Base-by-base conservation (phyloP, 1,140 invertebrate genomes). In the Sarcophaga peregrina region DNA sequence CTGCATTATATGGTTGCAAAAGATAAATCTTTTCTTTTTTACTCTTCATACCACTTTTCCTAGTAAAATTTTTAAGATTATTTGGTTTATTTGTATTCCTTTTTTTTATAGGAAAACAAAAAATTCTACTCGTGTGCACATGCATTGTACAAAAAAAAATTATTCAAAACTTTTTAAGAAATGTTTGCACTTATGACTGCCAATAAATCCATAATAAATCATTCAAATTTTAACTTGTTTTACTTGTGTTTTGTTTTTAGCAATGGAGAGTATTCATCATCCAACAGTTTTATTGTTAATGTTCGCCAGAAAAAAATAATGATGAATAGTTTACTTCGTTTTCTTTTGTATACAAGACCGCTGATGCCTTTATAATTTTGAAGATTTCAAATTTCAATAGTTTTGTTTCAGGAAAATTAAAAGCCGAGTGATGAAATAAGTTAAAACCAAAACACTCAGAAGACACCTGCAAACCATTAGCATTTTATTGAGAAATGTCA, bases 131-230 rank as follows among this genome's bases (percentile, higher is more conserved):
- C 25, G 25, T 37, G 25, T 37, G 20, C 5, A 20, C 8, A 68
- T 25, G 20, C 1, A 68, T 58, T 58, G 20, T 20, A 4, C 5
- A 20, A 68, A 15, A 68, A 68, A 4, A 25, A 25, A 2, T 20
- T 20, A 20, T 25, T 5, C 20, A 9, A 17, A 68, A 20, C 17
- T 68, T n/a, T n/a, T 58, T 58, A 58, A 68, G 62, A 25, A 68
- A 68, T 68, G 62, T 68, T 58, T 68, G 62, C 62, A 68, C 62
- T 68, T 58, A 68, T 68, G 62, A 68, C 62, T 68, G 17, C 17
- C 62, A 68, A 68, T 68, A 68, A 68, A 68, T 20, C 5, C 10
- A 68, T 68, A 68, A 68, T 68, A 68, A 68, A 68, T 68, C 62
- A 68, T 68, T 68, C 62, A 68, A 68, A 68, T 8, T 15, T n/a